phyloP scores from a whole-genome alignment of 30 jellyfish, hydroid and myxozoan species.

The Hydractinia symbiolongicarpus region DNA sequence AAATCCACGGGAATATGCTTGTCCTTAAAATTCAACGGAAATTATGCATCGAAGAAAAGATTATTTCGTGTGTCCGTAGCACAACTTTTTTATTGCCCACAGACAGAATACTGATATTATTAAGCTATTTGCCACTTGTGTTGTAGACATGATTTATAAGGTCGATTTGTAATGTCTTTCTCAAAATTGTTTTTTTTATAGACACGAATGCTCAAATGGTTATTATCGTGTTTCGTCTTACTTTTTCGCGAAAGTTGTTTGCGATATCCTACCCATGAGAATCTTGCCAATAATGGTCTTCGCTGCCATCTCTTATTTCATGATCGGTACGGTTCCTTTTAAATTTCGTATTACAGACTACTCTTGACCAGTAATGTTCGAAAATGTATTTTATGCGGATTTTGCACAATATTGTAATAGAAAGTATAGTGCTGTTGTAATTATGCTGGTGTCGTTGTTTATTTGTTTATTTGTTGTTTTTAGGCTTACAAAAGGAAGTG shows the following conservation, averaged over 20 bases:
- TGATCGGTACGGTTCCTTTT: constrained; percentile 56
- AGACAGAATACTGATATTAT: no score
- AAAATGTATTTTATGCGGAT: not conserved
- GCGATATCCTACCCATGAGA: constrained; percentile 85
- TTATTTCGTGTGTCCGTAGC: no score
- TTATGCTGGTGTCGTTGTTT: not conserved
- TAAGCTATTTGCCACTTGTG: not conserved
- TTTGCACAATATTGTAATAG: not conserved
- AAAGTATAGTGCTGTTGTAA: not conserved
- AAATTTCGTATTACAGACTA: not conserved
- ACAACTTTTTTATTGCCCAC: no score
- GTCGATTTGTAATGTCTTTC: not conserved
- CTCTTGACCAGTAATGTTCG: not conserved
- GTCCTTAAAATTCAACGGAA: no score
- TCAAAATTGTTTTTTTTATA: not conserved
- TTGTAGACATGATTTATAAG: not conserved
- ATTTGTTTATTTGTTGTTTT: not conserved
- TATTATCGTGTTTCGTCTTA: constrained; percentile 81
- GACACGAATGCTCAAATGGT: constrained; percentile 94
- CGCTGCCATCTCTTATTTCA: constrained; percentile 67
- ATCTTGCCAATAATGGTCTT: constrained; percentile 54
- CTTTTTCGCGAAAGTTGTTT: constrained; percentile 62
- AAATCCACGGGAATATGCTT: no score
- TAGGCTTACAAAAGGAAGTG: constrained; percentile 54
- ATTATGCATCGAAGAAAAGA: no score